phyloP scores from a whole-genome alignment of 2,888 invertebrate species.

The Drosophila peninsularis region DNA sequence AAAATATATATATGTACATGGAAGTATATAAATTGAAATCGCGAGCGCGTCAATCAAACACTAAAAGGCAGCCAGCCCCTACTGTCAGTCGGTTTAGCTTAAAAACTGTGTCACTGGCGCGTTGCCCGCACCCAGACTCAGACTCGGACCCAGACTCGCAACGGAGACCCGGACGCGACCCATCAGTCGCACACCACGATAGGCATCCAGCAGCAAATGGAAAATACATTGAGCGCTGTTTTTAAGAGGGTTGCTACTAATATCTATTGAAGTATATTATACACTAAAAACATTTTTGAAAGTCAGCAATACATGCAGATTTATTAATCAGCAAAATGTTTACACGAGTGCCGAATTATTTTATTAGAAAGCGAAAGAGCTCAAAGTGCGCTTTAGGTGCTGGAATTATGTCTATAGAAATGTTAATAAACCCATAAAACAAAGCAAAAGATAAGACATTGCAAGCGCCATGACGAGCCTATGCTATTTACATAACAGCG shows the following conservation, averaged over 20 bases:
- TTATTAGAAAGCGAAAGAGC: not conserved
- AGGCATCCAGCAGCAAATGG: constrained; percentile 47
- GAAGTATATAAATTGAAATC: constrained; percentile 62
- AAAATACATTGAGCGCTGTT: constrained; percentile 19
- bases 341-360: too few species aligned
- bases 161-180: constrained; percentile 46
- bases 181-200: constrained; percentile 48
- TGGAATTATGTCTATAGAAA: not conserved
- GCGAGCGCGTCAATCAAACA: constrained; percentile 58
- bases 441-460: not conserved
- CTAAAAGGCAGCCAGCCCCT: constrained; percentile 8
- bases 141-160: constrained; percentile 30
- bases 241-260: constrained; percentile 21
- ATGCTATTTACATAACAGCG: not conserved
- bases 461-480: not conserved
- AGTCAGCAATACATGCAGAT: constrained; percentile 1
- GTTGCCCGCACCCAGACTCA: constrained; percentile 27
- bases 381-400: not conserved
- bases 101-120: constrained; percentile 71
- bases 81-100: not conserved
- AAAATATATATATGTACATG: constrained; percentile 24
- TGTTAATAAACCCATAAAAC: not conserved
- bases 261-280: constrained; percentile 16
- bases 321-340: not conserved
- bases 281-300: not conserved